Conservation (phyloP, 2,888 invertebrate genomes). For the Dione juno region DNA sequence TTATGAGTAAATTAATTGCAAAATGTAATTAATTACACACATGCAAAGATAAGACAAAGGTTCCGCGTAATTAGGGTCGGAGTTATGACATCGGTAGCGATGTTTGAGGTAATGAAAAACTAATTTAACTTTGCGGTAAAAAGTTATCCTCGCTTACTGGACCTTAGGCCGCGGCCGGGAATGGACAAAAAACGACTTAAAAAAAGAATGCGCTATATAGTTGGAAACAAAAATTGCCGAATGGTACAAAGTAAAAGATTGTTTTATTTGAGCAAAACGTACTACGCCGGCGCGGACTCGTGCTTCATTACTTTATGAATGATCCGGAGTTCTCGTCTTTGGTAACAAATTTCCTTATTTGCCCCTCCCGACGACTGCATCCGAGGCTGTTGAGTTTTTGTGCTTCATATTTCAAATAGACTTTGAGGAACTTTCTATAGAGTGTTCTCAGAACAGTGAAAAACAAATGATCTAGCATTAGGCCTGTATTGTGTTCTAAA, state of each 20-base stretch:
- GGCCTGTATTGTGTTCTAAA: conserved; percentile 51
- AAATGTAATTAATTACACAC: conserved; percentile 72
- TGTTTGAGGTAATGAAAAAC: conserved; percentile 64
- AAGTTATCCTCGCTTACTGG: conserved; percentile 50
- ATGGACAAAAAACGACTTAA: conserved; percentile 25
- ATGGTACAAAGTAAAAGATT: conserved; percentile 21
- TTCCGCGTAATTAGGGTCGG: conserved; percentile 56
- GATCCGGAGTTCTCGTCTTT: conserved; percentile 50
- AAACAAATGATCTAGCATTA: conserved; percentile 34
- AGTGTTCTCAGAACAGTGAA: conserved; percentile 8
- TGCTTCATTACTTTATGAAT: conserved; percentile 57
- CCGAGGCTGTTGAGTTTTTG: conserved; percentile 46
- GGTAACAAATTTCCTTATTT: conserved; percentile 57
- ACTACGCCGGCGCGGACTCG: conserved; percentile 32
- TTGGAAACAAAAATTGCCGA: conserved; percentile 16
- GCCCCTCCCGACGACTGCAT: conserved; percentile 47
- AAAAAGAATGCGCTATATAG: conserved; percentile 36
- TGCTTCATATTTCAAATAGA: conserved; percentile 43
- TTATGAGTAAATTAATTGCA: conserved; percentile 70
- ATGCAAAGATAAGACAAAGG: conserved; percentile 65
- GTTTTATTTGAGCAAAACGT: conserved; percentile 21
- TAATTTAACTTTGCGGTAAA: conserved; percentile 64
- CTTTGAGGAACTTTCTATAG: conserved; percentile 22
- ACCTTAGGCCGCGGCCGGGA: conserved; percentile 18
- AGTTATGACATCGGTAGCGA: conserved; percentile 58